Conservation (phyloP, 2,797 vertebrate genomes). For the Meda fulgida region DNA sequence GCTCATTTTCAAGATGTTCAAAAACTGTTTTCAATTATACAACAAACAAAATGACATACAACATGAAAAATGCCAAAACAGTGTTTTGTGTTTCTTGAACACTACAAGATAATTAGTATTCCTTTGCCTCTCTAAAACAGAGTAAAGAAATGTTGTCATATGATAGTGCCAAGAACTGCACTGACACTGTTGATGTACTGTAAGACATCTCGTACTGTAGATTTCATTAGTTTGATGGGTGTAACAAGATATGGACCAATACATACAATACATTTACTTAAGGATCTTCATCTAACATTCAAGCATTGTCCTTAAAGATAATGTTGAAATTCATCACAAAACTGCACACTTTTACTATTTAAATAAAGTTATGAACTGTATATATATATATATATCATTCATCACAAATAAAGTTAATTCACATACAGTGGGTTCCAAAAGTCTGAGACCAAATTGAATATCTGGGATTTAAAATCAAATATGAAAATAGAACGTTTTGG, state of each 20-base stretch:
- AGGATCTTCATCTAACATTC: neutral
- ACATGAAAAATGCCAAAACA: neutral
- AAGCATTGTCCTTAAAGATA: neutral
- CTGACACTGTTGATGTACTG: constrained; percentile 13
- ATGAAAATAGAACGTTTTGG: neutral
- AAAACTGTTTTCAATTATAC: neutral
- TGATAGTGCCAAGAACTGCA: neutral
- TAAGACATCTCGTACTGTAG: neutral
- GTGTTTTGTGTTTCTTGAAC: neutral
- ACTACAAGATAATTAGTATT: constrained; percentile 5
- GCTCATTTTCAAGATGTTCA: neutral
- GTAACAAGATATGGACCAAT: neutral
- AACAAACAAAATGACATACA: constrained; percentile 13
- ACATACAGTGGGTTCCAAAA: neutral
- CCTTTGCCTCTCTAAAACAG: constrained; percentile 13
- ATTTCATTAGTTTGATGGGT: neutral
- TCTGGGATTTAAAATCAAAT: neutral
- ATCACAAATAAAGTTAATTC: neutral
- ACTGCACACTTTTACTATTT: neutral
- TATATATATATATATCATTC: neutral
- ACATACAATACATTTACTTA: neutral
- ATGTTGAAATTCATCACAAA: neutral
- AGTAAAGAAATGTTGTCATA: neutral
- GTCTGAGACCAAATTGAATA: neutral
- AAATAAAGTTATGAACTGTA: neutral